Evolutionary conservation across 2,888 invertebrate genomes (phyloP).

Genomic region (Cheilosia scutellata): DNA sequence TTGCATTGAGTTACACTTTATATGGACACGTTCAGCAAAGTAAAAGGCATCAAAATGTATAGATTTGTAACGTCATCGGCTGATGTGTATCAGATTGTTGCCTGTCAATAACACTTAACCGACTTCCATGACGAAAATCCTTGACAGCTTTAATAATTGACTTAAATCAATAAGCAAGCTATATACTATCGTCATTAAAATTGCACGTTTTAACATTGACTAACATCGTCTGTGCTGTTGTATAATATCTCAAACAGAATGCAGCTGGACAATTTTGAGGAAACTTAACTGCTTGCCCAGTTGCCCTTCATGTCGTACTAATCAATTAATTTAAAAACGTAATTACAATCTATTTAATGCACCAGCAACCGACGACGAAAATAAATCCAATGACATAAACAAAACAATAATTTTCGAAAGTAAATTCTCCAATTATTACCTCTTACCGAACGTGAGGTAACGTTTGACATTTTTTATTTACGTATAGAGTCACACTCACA

Average conservation of each 20-base stretch:
- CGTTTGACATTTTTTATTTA: slow-evolving; percentile 22
- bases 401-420: slow-evolving; percentile 54
- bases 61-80: no score
- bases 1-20: no score
- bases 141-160: no score
- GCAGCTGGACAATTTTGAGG: not conserved
- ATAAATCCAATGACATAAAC: slow-evolving; percentile 9
- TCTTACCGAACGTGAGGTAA: slow-evolving; percentile 31
- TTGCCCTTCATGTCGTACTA: slow-evolving; percentile 1
- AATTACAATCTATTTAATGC: slow-evolving; percentile 7
- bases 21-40: no score
- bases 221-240: not conserved
- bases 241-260: not conserved
- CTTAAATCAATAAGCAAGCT: no score
- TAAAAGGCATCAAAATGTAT: no score
- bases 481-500: slow-evolving; percentile 25
- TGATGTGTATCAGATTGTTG: no score
- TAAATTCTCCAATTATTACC: slow-evolving; percentile 52
- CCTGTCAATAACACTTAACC: no score
- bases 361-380: not conserved
- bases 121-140: no score
- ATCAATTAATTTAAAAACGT: slow-evolving; percentile 23
- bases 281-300: not conserved
- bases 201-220: no score
- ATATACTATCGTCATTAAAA: no score